Conservation (phyloP, 2,113 vertebrate genomes). For the Silurus glanis region DNA sequence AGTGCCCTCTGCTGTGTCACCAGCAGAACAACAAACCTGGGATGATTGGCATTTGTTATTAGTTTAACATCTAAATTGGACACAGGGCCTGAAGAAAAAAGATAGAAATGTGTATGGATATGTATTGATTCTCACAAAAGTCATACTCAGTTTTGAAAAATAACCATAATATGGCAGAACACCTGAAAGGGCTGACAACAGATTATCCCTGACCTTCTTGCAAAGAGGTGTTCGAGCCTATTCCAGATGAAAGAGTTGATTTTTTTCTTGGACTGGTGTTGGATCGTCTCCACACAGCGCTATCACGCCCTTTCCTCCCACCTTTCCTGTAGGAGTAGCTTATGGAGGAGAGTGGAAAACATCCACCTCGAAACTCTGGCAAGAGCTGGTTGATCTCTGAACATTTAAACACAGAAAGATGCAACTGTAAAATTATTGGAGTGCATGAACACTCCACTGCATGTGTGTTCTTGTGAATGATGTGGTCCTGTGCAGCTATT, state of each 20-base stretch:
- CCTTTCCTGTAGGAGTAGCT: slow-evolving; percentile 74
- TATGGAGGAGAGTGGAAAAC: slow-evolving; percentile 81
- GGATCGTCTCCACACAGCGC: slow-evolving; percentile 83
- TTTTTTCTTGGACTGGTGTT: slow-evolving; percentile 92
- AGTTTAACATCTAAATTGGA: slow-evolving; percentile 73
- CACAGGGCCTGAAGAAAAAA: slow-evolving; percentile 71
- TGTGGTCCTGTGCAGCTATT: not conserved
- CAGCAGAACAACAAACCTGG: slow-evolving; percentile 51
- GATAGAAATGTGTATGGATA: not conserved
- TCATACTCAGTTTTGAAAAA: not conserved
- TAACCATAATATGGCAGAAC: not conserved
- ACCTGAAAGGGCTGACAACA: not conserved
- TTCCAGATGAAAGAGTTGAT: slow-evolving; percentile 68
- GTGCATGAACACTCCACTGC: not conserved
- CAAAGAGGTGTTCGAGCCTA: slow-evolving; percentile 70
- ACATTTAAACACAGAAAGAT: slow-evolving; percentile 20
- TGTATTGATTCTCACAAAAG: not conserved
- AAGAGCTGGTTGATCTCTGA: slow-evolving; percentile 84
- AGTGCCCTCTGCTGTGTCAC: slow-evolving; percentile 45
- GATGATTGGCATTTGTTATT: slow-evolving; percentile 65
- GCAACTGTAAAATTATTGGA: not conserved
- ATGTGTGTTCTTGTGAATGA: not conserved
- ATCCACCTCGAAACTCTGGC: slow-evolving; percentile 84
- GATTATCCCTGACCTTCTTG: slow-evolving; percentile 64
- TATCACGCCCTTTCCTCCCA: slow-evolving; percentile 79